Evolutionary conservation across 2,797 vertebrate genomes (phyloP).

Genomic region (Sphenopsis melanotis): DNA sequence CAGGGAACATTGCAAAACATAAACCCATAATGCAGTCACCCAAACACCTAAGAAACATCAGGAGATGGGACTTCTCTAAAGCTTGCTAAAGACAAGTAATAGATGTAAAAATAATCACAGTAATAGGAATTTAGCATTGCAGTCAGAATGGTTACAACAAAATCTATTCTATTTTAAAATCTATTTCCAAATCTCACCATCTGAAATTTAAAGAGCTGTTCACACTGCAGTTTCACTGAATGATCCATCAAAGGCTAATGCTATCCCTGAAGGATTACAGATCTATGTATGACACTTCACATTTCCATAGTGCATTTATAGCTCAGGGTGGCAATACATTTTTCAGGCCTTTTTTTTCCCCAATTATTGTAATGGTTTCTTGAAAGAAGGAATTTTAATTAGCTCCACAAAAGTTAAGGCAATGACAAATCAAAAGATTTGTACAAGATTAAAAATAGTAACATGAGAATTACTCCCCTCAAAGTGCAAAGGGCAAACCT

Average conservation of each 20-base stretch:
- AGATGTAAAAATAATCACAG: background rate
- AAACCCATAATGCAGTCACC: background rate
- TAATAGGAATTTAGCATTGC: background rate
- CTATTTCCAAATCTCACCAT: background rate
- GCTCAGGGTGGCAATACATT: background rate
- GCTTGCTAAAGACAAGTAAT: background rate
- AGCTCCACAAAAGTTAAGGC: background rate
- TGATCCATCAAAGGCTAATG: background rate
- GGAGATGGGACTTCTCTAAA: background rate
- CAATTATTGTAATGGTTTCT: background rate
- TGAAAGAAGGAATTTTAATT: background rate
- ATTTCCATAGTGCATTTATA: background rate
- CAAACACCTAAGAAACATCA: background rate
- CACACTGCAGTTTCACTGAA: background rate
- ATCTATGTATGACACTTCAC: background rate
- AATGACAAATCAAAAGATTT: background rate
- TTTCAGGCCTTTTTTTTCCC: rapidly evolving
- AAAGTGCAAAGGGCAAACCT: background rate
- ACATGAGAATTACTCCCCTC: background rate
- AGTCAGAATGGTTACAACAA: background rate
- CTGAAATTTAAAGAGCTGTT: background rate
- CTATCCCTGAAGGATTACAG: background rate
- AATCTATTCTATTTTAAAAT: background rate
- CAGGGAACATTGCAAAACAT: background rate
- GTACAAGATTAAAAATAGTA: background rate